Base-by-base conservation (phyloP, 2,113 vertebrate genomes). In the Dasyurus viverrinus region DNA sequence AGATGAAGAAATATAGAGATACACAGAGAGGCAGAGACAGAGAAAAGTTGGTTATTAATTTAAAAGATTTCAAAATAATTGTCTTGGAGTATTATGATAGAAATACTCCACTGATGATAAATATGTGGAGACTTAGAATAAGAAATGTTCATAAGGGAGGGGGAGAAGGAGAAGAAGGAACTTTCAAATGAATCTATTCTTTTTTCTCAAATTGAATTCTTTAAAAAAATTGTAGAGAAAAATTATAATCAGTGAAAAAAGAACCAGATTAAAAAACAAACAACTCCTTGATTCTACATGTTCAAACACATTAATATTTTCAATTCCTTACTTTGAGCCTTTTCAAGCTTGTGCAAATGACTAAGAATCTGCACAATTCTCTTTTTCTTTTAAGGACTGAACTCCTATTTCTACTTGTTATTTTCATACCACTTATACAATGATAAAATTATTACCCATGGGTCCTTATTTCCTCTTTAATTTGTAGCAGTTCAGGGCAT, bases 241-340 rank as follows among this genome's bases (percentile, higher is more conserved):
- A 27, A 92, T 53, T 92, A 42, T 94, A 90, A 94, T 11, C 8
- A 93, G 89, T 91, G 25, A 4, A 10, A 91, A 96, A 24, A 76
- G 14, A 22, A n/a, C 19, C 0, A 76, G 91, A 2, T 42, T 46
- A 36, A 60, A 91, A 95, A 52, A 90, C 47, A 47, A 47, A 47
- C 47, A 47, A 47, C 54, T 50, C 89, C 16, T 47, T 42, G 23
- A 92, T 54, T 95, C 10, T 90, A 48, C 60, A 76, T 90, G 90
- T 90, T 68, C n/a, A 93, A 92, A 55, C 84, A 52, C 1, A n/a
- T 76, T 16, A 76, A 91, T 92, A 3, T 89, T 92, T 94, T 55
- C 55, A 42, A 26, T 7, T 93, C 46, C 91, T 11, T 89, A 93
- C 7, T 94, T 24, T 91, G 30, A 11, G 5, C 5, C 84, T 10